Evolutionary conservation across 2,888 invertebrate genomes (phyloP).

Genomic region (Odontocolon sp.): DNA sequence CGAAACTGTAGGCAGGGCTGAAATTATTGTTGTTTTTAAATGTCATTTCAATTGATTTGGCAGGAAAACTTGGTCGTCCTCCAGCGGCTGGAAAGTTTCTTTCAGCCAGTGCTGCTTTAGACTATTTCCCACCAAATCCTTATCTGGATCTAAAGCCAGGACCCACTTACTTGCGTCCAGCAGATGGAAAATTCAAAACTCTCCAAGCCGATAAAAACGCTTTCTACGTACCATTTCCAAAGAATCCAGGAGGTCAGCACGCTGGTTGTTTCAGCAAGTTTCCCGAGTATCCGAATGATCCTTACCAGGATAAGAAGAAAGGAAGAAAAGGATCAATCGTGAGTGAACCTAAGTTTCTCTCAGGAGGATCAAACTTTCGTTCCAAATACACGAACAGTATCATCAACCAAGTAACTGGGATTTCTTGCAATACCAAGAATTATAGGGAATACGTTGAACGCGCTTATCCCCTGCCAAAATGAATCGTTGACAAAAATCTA

Average conservation of each 20-base stretch:
- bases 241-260: constrained; percentile 77
- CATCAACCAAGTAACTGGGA: constrained; percentile 70
- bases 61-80: constrained; percentile 26
- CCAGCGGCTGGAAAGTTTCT: constrained; percentile 64
- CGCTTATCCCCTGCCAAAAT: constrained; percentile 66
- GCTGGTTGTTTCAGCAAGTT: constrained; percentile 79
- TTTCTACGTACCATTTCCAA: constrained; percentile 72
- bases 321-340: background rate
- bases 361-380: constrained; percentile 65
- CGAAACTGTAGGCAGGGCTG: background rate
- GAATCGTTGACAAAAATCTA: background rate
- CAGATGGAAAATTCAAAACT: constrained; percentile 20
- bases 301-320: constrained; percentile 58
- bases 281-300: constrained; percentile 72
- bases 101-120: constrained; percentile 62
- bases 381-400: constrained; percentile 73
- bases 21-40: too few species aligned
- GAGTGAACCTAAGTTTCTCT: constrained; percentile 61
- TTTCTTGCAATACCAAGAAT: constrained; percentile 72
- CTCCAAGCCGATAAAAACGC: constrained; percentile 45
- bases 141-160: constrained; percentile 64
- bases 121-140: constrained; percentile 77
- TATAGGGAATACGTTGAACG: constrained; percentile 68
- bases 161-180: constrained; percentile 69
- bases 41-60: constrained; percentile 6